Base-by-base conservation (phyloP, 2,797 vertebrate species). In the Melanotaenia nigrans region DNA sequence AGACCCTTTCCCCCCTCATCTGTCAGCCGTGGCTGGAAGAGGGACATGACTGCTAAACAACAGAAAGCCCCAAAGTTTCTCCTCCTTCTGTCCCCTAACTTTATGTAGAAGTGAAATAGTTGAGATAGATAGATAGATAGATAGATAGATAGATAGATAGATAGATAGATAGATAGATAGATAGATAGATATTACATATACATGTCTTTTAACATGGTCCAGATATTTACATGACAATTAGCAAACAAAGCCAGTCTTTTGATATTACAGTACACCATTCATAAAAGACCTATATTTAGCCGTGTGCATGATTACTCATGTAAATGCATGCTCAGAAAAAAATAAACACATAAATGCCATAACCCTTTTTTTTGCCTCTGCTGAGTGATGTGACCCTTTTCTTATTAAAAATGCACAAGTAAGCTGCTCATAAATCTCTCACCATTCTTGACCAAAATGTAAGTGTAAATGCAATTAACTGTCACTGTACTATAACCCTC, bases 11-110 rank as follows among this genome's bases (percentile, higher is more conserved):
- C 84, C 73, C 78, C 82, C 90, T 85, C 89, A 92, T 91, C 91
- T 83, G 87, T 93, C 92, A 93, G 84, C 82, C 80, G 32, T 0
- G 65, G 78, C 80, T 90, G 83, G 81, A 92, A 92, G 87, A 89
- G 88, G 84, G 87, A 95, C 93, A 93, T 83, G 92, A 90, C 84
- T 87, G 86, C 88, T 88, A 79, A 90, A 94, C 93, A 94, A 94
- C 87, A 90, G 91, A 91, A 86, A 84, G 76, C 80, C 71, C 59
- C 74, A 47, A 58, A 81, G 84, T 89, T 90, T 91, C 89, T 90
- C 87, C 73, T 83, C 82, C 76, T 80, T 71, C 84, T 69, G 79
- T 85, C 74, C 82, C 58, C 30, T 61, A 59, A 85, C 78, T 81
- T 86, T 14, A 85, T 87, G 80, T 81, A 75, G 66, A 81, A 65